Evolutionary conservation across 2,797 vertebrate species (phyloP).

Genomic region (Melanotaenia parkinsoni): DNA sequence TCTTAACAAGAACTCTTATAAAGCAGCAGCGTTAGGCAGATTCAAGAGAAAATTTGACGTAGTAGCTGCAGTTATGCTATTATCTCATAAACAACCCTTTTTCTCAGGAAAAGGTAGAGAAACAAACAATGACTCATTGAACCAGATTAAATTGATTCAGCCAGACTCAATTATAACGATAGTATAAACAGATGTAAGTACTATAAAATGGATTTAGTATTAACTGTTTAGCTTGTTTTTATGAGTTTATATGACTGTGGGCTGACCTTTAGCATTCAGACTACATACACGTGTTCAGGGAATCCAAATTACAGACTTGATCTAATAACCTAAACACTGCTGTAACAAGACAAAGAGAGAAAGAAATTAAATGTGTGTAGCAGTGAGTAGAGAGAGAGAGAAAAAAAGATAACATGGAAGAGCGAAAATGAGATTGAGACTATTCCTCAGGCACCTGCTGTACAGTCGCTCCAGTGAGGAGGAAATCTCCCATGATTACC

Average conservation of each 20-base stretch:
- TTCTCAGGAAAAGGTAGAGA: too few relatives aligned
- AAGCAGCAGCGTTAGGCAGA: too few relatives aligned
- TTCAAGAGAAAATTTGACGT: too few relatives aligned
- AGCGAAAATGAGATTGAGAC: constrained; percentile 9
- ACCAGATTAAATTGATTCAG: background rate
- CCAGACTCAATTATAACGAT: too few relatives aligned
- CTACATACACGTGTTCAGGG: constrained; percentile 3
- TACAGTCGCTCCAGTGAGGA: constrained; percentile 55
- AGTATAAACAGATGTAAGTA: background rate
- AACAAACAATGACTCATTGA: background rate
- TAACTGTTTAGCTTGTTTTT: constrained; percentile 11
- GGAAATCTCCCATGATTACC: constrained; percentile 71
- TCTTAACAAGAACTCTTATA: too few relatives aligned
- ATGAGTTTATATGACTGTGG: background rate
- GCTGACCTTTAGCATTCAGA: constrained; percentile 11
- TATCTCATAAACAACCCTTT: too few relatives aligned
- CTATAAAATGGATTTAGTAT: constrained; percentile 11
- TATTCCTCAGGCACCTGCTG: constrained; percentile 59
- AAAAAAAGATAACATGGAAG: background rate
- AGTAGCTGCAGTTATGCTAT: too few relatives aligned
- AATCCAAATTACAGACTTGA: constrained; percentile 32
- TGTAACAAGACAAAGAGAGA: background rate
- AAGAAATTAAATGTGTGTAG: background rate
- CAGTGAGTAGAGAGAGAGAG: too few relatives aligned
- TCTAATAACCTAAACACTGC: constrained; percentile 27